Percentiles rank a stretch among this genome's conserved stretches.
These are phyloP conservation scores for Urocolius indicus DNA, from an alignment of 2,113 vertebrate genomes.

Conservation along the genomic window DNA sequence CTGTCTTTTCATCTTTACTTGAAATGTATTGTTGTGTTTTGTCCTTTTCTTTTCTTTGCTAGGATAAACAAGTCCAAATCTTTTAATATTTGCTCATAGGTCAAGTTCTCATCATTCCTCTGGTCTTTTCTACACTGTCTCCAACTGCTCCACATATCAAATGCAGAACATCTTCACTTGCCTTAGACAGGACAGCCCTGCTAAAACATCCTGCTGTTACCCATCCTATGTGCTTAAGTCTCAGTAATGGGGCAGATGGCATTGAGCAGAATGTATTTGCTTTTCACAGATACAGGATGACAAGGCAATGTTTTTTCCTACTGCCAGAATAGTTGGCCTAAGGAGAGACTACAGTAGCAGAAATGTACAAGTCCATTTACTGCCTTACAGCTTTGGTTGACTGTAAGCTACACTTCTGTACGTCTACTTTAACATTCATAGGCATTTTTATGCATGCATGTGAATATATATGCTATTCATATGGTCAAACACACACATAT, in stretches of 20 bases:
- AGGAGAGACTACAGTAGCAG: background rate
- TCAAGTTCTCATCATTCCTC: background rate
- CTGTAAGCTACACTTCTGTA: background rate
- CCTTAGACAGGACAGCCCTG: background rate
- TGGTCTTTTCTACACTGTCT: background rate
- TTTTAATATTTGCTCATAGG: background rate
- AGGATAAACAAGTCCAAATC: background rate
- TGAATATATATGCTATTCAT: background rate
- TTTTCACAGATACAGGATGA: background rate
- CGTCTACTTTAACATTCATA: background rate
- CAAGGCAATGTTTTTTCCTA: background rate
- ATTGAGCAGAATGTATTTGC: background rate
- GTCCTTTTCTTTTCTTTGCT: background rate
- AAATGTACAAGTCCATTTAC: background rate
- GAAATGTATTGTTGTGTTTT: background rate
- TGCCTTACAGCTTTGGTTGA: background rate
- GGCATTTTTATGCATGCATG: background rate
- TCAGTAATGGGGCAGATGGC: background rate
- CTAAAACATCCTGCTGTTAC: background rate
- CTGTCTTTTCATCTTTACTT: background rate
- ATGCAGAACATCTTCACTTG: background rate
- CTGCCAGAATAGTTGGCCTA: background rate
- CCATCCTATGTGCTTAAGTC: background rate
- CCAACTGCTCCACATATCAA: background rate
- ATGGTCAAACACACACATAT: background rate